Percentiles rank a stretch among this genome's conserved stretches.
Conservation (phyloP, 2,113 vertebrate species). For the Cathartes aura region DNA sequence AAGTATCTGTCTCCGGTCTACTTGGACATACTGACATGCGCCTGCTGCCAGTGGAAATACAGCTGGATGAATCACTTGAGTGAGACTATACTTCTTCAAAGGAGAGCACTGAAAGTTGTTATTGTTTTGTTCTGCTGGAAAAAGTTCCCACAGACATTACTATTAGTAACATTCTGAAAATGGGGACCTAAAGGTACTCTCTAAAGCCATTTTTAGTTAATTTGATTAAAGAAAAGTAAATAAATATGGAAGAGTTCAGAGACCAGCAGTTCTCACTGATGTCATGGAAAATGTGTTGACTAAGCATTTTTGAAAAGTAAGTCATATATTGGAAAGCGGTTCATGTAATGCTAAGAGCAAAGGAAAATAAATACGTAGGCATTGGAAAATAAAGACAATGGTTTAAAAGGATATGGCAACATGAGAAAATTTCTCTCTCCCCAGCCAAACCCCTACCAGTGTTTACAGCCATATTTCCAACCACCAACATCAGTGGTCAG, state of each 20-base stretch:
- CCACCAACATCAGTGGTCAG: neutral
- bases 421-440: neutral
- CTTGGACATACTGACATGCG: rapidly evolving
- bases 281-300: neutral
- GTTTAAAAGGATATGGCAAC: neutral
- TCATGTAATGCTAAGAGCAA: neutral
- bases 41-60: neutral
- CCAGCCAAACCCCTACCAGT: neutral
- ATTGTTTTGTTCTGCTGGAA: neutral
- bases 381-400: neutral
- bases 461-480: neutral
- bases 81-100: neutral
- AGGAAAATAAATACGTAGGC: constrained; percentile 5
- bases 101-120: neutral
- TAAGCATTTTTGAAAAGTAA: neutral
- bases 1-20: neutral
- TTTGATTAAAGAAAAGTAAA: constrained; percentile 35
- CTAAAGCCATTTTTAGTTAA: neutral
- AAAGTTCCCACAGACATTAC: neutral
- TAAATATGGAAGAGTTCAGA: constrained; percentile 15
- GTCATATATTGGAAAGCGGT: neutral
- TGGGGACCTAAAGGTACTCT: neutral
- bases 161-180: neutral
- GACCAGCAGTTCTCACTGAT: neutral
- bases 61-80: neutral